Percentiles rank a stretch among this genome's conserved stretches.
phyloP scores from a whole-genome alignment of 2,113 vertebrate species.

The Cnemophilus loriae region DNA sequence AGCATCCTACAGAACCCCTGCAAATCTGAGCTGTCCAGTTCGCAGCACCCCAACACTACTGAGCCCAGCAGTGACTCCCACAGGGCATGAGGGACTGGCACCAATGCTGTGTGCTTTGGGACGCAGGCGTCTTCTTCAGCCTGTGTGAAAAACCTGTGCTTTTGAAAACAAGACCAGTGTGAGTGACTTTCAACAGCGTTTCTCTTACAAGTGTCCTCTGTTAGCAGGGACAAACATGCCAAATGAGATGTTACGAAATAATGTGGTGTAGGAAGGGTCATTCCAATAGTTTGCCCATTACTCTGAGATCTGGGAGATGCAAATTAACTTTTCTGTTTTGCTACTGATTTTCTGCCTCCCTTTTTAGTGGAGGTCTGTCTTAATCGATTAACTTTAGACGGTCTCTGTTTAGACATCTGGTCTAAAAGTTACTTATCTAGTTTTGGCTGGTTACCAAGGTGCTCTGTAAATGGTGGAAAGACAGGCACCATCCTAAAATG shows the following conservation, averaged over 20 bases:
- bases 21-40: not conserved
- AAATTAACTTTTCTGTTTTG: not conserved
- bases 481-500: not conserved
- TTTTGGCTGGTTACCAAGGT: not conserved
- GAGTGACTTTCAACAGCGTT: not conserved
- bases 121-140: not conserved
- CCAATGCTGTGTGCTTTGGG: not conserved
- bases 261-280: rapidly evolving
- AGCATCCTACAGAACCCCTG: not conserved
- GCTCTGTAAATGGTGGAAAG: not conserved
- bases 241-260: not conserved
- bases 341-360: not conserved
- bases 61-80: not conserved
- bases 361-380: not conserved
- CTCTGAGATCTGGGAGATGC: not conserved
- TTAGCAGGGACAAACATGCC: not conserved
- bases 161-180: not conserved
- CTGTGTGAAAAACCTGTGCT: not conserved
- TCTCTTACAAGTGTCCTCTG: not conserved
- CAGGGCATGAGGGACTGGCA: rapidly evolving
- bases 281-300: not conserved
- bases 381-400: not conserved
- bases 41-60: not conserved
- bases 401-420: not conserved
- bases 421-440: not conserved